Conservation (phyloP, 2,888 invertebrate genomes). For the Embidobia sp. region DNA sequence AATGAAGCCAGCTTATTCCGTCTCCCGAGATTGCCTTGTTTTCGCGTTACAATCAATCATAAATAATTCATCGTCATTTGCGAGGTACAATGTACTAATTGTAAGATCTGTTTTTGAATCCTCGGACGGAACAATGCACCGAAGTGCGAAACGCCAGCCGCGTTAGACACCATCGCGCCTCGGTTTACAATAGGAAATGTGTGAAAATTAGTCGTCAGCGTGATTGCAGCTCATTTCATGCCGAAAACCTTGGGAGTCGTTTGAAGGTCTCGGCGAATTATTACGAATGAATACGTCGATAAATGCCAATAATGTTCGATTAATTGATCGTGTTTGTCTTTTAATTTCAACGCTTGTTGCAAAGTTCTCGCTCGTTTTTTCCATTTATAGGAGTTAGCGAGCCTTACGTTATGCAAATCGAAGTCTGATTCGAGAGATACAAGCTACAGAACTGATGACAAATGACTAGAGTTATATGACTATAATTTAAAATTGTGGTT, state of each 20-base stretch:
- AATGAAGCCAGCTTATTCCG: no score
- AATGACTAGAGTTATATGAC: no score
- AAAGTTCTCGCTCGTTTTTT: no score
- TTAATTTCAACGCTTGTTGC: slow-evolving; percentile 2
- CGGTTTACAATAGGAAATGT: slow-evolving; percentile 61
- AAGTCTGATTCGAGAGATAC: no score
- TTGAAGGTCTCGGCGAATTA: slow-evolving; percentile 59
- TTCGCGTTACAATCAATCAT: no score
- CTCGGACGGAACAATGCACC: slow-evolving; percentile 26
- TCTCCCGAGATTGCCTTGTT: no score
- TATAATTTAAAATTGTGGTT: no score
- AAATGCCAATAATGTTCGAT: slow-evolving; percentile 35
- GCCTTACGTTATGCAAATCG: no score
- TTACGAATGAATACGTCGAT: slow-evolving; percentile 38
- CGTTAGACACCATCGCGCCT: slow-evolving; percentile 30
- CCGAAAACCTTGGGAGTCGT: slow-evolving; percentile 60
- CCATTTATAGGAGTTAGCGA: no score
- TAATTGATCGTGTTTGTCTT: slow-evolving; percentile 37
- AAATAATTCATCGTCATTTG: slow-evolving; percentile 45
- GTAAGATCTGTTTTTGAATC: slow-evolving; percentile 28
- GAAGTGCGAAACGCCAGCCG: slow-evolving; percentile 38
- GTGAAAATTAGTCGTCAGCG: slow-evolving; percentile 64
- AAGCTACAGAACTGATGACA: no score
- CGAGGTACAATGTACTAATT: slow-evolving; percentile 32
- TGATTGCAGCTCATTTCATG: slow-evolving; percentile 54